A percentile compares a stretch with the other conserved stretches of the same genome.
Conservation (phyloP, 35 echinoderm and acorn worm genomes). For the Heliocidaris erythrogramma region DNA sequence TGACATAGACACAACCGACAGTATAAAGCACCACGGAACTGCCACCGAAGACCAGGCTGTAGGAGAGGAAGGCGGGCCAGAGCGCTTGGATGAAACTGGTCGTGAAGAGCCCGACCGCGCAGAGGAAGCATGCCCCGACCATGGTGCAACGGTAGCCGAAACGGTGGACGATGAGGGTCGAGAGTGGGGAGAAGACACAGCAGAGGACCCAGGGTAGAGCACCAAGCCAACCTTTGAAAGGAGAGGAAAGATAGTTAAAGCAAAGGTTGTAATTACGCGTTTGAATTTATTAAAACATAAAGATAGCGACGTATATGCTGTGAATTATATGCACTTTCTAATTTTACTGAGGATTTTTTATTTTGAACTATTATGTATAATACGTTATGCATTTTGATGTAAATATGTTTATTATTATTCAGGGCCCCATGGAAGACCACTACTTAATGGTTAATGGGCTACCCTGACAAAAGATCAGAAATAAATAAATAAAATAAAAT, state of each 20-base stretch:
- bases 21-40: conserved; percentile 19
- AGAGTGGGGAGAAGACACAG: conserved; percentile 26
- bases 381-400: too few relatives aligned
- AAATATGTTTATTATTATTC: too few relatives aligned
- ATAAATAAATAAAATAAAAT: too few relatives aligned
- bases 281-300: too few relatives aligned
- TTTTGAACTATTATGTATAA: too few relatives aligned
- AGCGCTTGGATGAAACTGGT: conserved; percentile 22
- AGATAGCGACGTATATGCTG: too few relatives aligned
- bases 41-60: neutral
- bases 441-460: too few relatives aligned
- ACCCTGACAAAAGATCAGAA: too few relatives aligned
- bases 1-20: conserved; percentile 9
- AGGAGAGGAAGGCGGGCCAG: neutral
- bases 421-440: too few relatives aligned
- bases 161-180: neutral
- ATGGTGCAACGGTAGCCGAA: conserved; percentile 6
- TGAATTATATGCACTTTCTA: too few relatives aligned
- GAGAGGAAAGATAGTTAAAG: neutral
- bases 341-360: too few relatives aligned
- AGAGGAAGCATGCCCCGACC: neutral
- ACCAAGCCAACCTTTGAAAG: conserved; percentile 17
- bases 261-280: too few relatives aligned
- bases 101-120: neutral
- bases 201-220: neutral